phyloP scores from a whole-genome alignment of 92 coral and sea anemone species.

The Epizoanthus fatuus region DNA sequence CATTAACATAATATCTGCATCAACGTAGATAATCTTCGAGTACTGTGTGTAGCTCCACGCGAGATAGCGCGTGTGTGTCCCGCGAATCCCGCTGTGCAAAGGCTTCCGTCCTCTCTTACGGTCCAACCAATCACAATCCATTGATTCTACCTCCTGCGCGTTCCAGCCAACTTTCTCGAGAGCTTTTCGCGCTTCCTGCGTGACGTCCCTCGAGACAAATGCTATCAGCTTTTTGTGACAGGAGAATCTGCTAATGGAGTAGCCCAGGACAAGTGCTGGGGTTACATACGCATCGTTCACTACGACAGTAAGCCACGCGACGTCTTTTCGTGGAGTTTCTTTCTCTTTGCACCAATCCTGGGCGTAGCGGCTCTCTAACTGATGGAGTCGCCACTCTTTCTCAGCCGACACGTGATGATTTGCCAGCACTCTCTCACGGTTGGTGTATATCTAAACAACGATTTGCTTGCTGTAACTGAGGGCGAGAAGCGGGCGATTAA shows the following conservation, averaged over 20 bases:
- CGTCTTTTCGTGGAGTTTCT: slow-evolving; percentile 28
- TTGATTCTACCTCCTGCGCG: slow-evolving; percentile 59
- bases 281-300: slow-evolving; percentile 70
- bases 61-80: slow-evolving; percentile 88
- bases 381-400: slow-evolving; percentile 59
- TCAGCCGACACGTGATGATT: slow-evolving; percentile 26
- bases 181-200: slow-evolving; percentile 34
- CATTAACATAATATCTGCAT: slow-evolving; percentile 79
- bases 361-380: slow-evolving; percentile 59
- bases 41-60: slow-evolving; percentile 81
- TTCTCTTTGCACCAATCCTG: slow-evolving; percentile 58
- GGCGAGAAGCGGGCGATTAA: too few relatives aligned
- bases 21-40: slow-evolving; percentile 46
- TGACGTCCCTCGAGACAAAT: slow-evolving; percentile 58
- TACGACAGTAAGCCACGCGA: slow-evolving; percentile 74
- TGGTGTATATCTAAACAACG: slow-evolving; percentile 10
- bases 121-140: slow-evolving; percentile 92
- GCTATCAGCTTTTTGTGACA: slow-evolving; percentile 68
- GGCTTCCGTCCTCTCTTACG: slow-evolving; percentile 52
- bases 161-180: slow-evolving; percentile 77
- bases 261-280: slow-evolving; percentile 74
- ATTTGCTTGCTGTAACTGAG: slow-evolving; percentile 45
- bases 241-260: slow-evolving; percentile 69
- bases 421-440: slow-evolving; percentile 42
- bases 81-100: slow-evolving; percentile 60